Percentiles rank a stretch among this genome's conserved stretches.
phyloP scores from a whole-genome alignment of 2,888 invertebrate species.

The Resseliella maxima region DNA sequence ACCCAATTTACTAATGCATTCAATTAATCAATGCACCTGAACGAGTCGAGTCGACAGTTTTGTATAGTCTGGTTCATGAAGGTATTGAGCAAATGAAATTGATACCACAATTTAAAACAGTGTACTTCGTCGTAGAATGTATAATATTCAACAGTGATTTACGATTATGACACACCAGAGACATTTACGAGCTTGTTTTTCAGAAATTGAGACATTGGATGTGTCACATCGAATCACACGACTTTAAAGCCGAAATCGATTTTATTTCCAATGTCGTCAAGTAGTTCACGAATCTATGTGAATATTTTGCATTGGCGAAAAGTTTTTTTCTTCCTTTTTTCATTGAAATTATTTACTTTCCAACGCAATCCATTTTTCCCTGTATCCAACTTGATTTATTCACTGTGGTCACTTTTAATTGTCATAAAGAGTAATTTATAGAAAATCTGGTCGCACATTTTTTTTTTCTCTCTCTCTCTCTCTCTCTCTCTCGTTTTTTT shows the following conservation, averaged over 20 bases:
- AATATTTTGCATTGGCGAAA: background rate
- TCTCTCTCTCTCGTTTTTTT: background rate
- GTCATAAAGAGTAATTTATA: conserved; percentile 7
- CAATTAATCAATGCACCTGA: conserved; percentile 41
- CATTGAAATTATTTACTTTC: background rate
- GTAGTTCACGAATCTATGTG: too few species aligned
- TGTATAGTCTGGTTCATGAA: background rate
- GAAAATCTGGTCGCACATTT: background rate
- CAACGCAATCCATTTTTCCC: background rate
- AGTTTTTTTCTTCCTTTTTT: background rate
- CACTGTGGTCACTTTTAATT: conserved; percentile 21
- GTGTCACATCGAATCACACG: background rate
- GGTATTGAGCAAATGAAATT: background rate
- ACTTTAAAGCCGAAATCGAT: background rate
- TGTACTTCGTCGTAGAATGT: too few species aligned
- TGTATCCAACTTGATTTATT: background rate
- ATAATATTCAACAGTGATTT: background rate
- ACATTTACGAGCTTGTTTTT: conserved; percentile 13
- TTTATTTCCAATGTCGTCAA: background rate
- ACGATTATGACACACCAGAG: background rate
- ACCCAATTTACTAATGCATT: conserved; percentile 21
- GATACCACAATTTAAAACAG: conserved; percentile 5
- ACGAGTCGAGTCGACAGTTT: background rate
- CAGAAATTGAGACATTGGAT: background rate
- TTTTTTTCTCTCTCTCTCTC: background rate